phyloP scores from a whole-genome alignment of 2,113 vertebrate species.

The Calonectris borealis region DNA sequence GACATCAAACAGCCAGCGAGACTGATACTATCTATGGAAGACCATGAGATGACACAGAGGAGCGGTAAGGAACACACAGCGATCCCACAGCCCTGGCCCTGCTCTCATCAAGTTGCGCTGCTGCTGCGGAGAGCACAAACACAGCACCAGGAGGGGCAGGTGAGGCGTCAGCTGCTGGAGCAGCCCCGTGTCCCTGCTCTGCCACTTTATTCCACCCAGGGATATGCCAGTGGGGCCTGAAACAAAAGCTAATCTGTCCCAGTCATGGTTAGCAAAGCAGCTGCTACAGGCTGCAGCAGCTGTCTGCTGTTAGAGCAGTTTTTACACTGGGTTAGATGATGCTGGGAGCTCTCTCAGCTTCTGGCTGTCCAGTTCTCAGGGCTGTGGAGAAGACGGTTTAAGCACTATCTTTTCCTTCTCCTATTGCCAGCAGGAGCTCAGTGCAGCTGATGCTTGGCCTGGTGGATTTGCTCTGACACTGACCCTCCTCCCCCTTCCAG shows the following conservation, averaged over 20 bases:
- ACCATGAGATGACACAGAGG: neutral
- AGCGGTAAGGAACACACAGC: neutral
- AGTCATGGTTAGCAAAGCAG: neutral
- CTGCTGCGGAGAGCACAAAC: neutral
- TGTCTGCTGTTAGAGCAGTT: neutral
- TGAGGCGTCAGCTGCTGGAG: neutral
- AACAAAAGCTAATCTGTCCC: neutral
- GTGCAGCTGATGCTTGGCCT: neutral
- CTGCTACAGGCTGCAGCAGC: neutral
- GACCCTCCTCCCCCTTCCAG: neutral
- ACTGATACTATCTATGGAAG: neutral
- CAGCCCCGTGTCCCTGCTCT: neutral
- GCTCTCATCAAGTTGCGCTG: rapidly evolving
- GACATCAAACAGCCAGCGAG: neutral
- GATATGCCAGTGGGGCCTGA: neutral
- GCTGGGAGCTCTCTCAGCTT: neutral
- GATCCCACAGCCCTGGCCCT: neutral
- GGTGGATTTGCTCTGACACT: neutral
- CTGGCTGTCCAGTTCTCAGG: neutral
- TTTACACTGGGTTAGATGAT: neutral
- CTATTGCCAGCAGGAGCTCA: neutral
- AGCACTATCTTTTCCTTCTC: neutral
- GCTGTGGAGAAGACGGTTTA: neutral
- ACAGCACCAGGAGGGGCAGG: neutral
- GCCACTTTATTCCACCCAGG: neutral